phyloP scores from a whole-genome alignment of 2,888 invertebrate species.

The Eupithecia insigniata region DNA sequence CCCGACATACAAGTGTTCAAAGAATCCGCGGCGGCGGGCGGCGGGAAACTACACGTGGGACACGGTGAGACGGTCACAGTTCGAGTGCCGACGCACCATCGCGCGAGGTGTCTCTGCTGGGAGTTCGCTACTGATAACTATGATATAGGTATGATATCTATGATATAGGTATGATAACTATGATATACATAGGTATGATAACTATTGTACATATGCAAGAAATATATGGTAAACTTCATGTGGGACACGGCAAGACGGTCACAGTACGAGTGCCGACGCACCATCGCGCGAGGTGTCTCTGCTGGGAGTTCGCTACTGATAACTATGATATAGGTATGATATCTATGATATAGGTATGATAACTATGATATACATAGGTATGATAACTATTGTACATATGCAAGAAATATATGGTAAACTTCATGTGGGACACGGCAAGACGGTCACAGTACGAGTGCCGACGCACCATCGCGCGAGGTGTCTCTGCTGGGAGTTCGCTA shows the following conservation, averaged over 20 bases:
- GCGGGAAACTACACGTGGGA: conserved; percentile 91
- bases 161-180: conserved; percentile 88
- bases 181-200: no score
- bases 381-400: no score
- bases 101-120: conserved; percentile 98
- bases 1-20: conserved; percentile 95
- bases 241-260: conserved; percentile 98
- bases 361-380: no score
- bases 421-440: conserved; percentile 97
- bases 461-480: conserved; percentile 97
- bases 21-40: conserved; percentile 93
- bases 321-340: conserved; percentile 94
- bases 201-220: no score
- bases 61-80: conserved; percentile 99
- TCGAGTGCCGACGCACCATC: conserved; percentile 97
- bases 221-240: conserved; percentile 84
- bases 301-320: conserved; percentile 99
- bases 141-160: conserved; percentile 92
- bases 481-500: conserved; percentile 99
- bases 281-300: conserved; percentile 94
- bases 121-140: conserved; percentile 99
- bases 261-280: conserved; percentile 99
- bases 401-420: conserved; percentile 72
- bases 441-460: conserved; percentile 97
- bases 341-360: no score